Percentiles rank a stretch among this genome's conserved stretches.
These are phyloP conservation scores for Polyodon spathula DNA, from an alignment of 2,113 vertebrate genomes.

Conservation along the genomic window DNA sequence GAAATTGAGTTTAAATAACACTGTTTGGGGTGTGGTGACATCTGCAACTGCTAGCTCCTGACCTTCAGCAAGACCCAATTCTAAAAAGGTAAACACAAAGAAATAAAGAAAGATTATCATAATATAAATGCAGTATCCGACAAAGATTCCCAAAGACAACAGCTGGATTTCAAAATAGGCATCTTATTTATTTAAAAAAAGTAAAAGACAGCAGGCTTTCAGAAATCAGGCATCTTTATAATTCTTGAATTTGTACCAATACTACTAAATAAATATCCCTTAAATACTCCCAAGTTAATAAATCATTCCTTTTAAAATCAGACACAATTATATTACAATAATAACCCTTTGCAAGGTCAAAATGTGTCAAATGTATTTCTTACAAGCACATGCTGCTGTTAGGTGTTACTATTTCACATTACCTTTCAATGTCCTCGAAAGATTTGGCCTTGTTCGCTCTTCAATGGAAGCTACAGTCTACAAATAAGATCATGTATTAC, in stretches of 20 bases:
- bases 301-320: too few relatives aligned
- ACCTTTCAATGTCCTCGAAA: slow-evolving; percentile 87
- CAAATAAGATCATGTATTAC: slow-evolving; percentile 16
- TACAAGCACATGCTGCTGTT: not conserved
- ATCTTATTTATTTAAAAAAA: not conserved
- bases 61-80: slow-evolving; percentile 76
- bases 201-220: not conserved
- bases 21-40: slow-evolving; percentile 85
- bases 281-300: too few relatives aligned
- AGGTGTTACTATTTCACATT: slow-evolving; percentile 11
- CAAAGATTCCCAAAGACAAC: too few relatives aligned
- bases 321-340: too few relatives aligned
- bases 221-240: too few relatives aligned
- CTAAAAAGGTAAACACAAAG: slow-evolving; percentile 48
- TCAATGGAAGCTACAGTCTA: slow-evolving; percentile 84
- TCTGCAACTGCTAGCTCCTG: slow-evolving; percentile 90
- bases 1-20: slow-evolving; percentile 87
- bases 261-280: too few relatives aligned
- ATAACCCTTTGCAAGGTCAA: too few relatives aligned
- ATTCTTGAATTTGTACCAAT: too few relatives aligned
- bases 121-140: too few relatives aligned
- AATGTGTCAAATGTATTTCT: too few relatives aligned
- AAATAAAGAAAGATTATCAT: slow-evolving; percentile 14
- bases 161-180: not conserved
- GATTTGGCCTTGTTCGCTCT: slow-evolving; percentile 82